A percentile compares a stretch with the other conserved stretches of the same genome.
phyloP scores from a whole-genome alignment of 2,888 invertebrate genomes.

The Melanostoma scalare region DNA sequence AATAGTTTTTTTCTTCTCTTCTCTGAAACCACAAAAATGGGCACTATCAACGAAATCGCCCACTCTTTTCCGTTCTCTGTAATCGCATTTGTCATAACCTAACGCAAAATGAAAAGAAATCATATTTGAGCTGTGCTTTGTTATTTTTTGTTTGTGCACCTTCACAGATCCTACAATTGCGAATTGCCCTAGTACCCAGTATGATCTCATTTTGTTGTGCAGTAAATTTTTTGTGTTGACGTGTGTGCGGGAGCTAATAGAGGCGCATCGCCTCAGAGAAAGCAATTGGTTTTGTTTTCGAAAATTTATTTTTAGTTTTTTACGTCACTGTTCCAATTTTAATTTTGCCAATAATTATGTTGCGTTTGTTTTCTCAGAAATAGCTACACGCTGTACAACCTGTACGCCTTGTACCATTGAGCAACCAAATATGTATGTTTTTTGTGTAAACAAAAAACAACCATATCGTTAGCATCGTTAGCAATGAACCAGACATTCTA shows the following conservation, averaged over 20 bases:
- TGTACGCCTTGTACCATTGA: no score
- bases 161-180: constrained; percentile 33
- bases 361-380: constrained; percentile 7
- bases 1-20: constrained; percentile 23
- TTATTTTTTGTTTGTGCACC: constrained; percentile 18
- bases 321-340: constrained; percentile 63
- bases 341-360: constrained; percentile 30
- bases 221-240: constrained; percentile 21
- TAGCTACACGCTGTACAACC: not conserved
- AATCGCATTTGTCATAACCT: constrained; percentile 29
- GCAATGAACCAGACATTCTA: not conserved
- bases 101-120: not conserved
- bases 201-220: constrained; percentile 56
- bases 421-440: no score
- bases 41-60: constrained; percentile 49
- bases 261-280: constrained; percentile 31
- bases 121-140: constrained; percentile 30
- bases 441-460: not conserved
- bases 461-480: no score
- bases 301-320: constrained; percentile 59
- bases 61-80: constrained; percentile 26
- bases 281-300: constrained; percentile 31
- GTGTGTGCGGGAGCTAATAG: not conserved
- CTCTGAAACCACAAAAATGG: constrained; percentile 50
- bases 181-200: constrained; percentile 2